Percentiles rank a stretch among this genome's conserved stretches.
phyloP scores from a whole-genome alignment of 2,888 invertebrate genomes.

The Leistus spinibarbis region DNA sequence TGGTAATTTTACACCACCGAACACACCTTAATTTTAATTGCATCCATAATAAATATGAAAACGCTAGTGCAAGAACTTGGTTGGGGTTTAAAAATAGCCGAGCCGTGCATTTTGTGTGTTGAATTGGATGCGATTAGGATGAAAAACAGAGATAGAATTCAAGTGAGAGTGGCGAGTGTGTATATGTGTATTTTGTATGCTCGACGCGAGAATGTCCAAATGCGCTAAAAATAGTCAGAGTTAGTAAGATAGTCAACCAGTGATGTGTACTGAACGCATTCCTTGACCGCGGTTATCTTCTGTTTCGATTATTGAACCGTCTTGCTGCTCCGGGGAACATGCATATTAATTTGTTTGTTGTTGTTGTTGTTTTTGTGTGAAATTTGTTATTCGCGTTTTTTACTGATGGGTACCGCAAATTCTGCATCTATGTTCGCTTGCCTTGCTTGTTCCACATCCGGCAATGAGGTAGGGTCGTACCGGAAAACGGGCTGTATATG shows the following conservation, averaged over 20 bases:
- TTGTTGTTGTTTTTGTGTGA: background rate
- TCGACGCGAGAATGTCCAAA: background rate
- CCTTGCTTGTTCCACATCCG: slow-evolving; percentile 24
- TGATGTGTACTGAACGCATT: background rate
- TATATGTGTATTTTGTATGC: background rate
- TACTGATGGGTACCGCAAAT: slow-evolving; percentile 1
- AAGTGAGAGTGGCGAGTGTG: background rate
- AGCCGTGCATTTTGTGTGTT: background rate
- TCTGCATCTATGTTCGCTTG: slow-evolving; percentile 28
- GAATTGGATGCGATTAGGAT: background rate
- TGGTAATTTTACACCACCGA: background rate
- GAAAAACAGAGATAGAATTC: background rate
- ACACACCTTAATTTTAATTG: background rate
- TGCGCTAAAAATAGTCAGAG: background rate
- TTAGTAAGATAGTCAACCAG: background rate
- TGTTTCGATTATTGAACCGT: background rate
- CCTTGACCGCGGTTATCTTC: background rate
- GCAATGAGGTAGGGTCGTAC: slow-evolving; percentile 21
- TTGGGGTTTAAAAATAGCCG: background rate
- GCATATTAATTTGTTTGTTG: background rate
- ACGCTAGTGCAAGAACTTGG: background rate
- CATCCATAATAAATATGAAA: background rate
- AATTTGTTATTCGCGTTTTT: background rate
- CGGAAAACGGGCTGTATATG: background rate
- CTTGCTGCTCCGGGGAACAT: background rate